Evolutionary conservation across 2,797 vertebrate species (phyloP).

Genomic region (Dipus sagitta): DNA sequence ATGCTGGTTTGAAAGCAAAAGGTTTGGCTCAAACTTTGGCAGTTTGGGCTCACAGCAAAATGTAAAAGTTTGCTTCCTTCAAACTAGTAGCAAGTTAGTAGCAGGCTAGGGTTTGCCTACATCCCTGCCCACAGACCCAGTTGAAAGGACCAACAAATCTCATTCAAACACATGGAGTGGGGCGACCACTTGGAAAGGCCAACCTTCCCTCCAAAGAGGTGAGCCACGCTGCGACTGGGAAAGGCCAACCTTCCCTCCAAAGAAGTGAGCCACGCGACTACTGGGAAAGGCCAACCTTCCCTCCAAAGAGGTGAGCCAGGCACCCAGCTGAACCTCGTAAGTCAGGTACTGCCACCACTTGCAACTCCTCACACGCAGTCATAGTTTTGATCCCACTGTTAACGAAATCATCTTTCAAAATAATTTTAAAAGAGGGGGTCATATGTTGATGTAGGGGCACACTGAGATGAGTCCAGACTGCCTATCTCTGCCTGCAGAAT

Average conservation of each 20-base stretch:
- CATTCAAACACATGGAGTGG: too few relatives aligned
- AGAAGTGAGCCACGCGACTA: too few relatives aligned
- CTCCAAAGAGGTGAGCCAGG: too few relatives aligned
- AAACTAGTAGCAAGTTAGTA: background rate
- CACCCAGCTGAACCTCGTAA: accelerated
- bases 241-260: accelerated
- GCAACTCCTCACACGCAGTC: accelerated
- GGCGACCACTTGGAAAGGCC: background rate
- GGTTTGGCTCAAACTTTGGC: background rate
- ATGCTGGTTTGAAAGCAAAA: background rate
- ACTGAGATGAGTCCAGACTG: too few relatives aligned
- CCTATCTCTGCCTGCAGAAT: accelerated
- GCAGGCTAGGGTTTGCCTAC: accelerated
- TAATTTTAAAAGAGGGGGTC: too few relatives aligned
- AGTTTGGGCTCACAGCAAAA: background rate
- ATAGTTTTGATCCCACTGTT: background rate
- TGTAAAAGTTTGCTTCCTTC: accelerated
- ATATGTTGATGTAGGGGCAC: too few relatives aligned
- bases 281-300: background rate
- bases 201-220: accelerated
- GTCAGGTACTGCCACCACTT: accelerated
- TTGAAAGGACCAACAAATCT: background rate
- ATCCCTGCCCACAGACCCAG: accelerated
- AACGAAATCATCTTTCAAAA: too few relatives aligned
- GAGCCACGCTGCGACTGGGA: background rate